Evolutionary conservation across 2,113 vertebrate species (phyloP), one percentile per base, ranked within the genome.

Genomic region (Gymnobelideus leadbeateri): DNA sequence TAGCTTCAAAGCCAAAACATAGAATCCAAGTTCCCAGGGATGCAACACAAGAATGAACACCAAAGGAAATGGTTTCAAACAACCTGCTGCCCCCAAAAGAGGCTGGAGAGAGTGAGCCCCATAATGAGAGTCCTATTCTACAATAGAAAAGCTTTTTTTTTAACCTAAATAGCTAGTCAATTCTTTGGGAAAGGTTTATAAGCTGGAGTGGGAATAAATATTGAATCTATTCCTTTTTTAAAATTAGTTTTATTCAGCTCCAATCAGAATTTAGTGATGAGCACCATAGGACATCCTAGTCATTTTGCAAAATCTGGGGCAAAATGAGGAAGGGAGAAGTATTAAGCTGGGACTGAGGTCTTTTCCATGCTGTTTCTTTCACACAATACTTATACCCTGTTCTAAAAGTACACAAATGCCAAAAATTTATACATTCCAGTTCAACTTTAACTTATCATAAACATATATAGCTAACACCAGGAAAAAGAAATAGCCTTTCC

Each of bases 271-370:
- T n/a, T 21, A 37, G 14, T 43, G 68, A 43, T 68, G 68, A n/a
- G 37, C 37, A 43, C 68, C 37, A 77, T n/a, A 6, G n/a, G 19
- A 43, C n/a, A 77, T 6, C 14, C 92, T 94, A 57, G 16, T 52
- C 28, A 43, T 5, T 8, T 91, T 90, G 55, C 10, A 94, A 89
- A 94, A 93, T 57, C 28, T 94, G 94, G 31, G 31, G 25, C 9
- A 91, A 92, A 89, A n/a, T 89, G 31, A 21, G 8, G 21, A 77
- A 92, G 26, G 46, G 77, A 2, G 43, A 96, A 43, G 51, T 77
- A 91, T 91, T 26, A 93, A 8, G 10, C 26, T 28, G 90, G 89
- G 0, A 16, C 93, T 96, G n/a, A 94, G 94, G 91, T 57, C 19
- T 94, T 52, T 52, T 21, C 9, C 19, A 90, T 43, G 51, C 8